Conservation (phyloP, 2,797 vertebrate genomes). For the Momotus momota region DNA sequence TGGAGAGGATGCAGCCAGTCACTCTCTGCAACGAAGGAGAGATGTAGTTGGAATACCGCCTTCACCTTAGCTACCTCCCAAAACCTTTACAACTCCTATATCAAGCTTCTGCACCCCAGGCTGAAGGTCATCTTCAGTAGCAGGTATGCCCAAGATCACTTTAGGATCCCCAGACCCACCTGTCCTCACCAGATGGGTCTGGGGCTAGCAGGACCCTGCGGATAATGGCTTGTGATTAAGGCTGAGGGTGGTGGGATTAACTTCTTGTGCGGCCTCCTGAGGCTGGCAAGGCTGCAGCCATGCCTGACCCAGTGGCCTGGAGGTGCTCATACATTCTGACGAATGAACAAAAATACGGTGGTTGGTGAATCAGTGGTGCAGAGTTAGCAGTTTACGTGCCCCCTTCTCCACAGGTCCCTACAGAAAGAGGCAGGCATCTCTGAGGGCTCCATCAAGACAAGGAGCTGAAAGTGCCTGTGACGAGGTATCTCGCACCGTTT, state of each 20-base stretch:
- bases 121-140: not conserved
- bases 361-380: not conserved
- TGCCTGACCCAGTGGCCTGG: too few species aligned
- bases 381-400: accelerated
- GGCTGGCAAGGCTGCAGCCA: not conserved
- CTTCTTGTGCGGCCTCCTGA: not conserved
- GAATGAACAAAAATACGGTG: not conserved
- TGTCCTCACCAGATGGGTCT: not conserved
- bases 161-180: not conserved
- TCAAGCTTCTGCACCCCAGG: accelerated
- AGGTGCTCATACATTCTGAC: not conserved
- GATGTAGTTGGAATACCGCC: not conserved
- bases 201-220: not conserved
- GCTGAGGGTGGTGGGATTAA: not conserved
- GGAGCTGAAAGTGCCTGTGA: not conserved
- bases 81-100: not conserved
- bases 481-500: not conserved
- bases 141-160: not conserved
- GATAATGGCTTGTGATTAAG: accelerated
- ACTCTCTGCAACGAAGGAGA: constrained; percentile 85
- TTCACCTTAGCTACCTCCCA: not conserved
- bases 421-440: not conserved
- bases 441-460: not conserved
- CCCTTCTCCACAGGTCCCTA: not conserved
- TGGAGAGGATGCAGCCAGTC: constrained; percentile 97